Conservation (phyloP, 2,888 invertebrate species). For the Luperina testacea region DNA sequence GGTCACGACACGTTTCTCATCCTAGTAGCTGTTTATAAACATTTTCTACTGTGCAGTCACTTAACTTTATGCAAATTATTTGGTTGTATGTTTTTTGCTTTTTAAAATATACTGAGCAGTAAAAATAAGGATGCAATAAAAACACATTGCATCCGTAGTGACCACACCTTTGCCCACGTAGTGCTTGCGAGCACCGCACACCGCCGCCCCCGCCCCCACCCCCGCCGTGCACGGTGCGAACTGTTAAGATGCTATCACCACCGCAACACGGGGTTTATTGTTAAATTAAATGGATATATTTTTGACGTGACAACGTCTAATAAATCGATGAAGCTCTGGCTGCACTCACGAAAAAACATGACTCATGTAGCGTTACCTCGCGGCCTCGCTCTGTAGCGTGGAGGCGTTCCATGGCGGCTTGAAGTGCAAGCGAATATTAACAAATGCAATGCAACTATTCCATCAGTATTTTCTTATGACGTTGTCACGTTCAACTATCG, state of each 20-base stretch:
- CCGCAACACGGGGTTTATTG: slow-evolving; percentile 7
- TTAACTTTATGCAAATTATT: slow-evolving; percentile 1
- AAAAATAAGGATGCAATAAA: slow-evolving; percentile 36
- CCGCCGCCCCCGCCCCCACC: too few relatives aligned
- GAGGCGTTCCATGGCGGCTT: too few relatives aligned
- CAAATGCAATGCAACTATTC: too few relatives aligned
- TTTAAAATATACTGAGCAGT: not conserved
- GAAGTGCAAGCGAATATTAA: too few relatives aligned
- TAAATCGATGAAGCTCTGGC: too few relatives aligned
- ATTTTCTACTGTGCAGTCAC: slow-evolving; percentile 7
- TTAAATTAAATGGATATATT: not conserved
- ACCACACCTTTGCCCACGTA: not conserved
- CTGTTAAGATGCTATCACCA: slow-evolving; percentile 7
- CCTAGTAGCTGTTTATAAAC: not conserved
- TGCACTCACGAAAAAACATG: too few relatives aligned
- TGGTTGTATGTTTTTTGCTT: not conserved
- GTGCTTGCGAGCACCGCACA: not conserved
- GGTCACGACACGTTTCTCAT: not conserved
- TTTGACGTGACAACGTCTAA: too few relatives aligned
- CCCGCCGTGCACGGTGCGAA: not conserved
- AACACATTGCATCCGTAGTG: slow-evolving; percentile 6
- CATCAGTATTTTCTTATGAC: too few relatives aligned
- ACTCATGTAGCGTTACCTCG: too few relatives aligned
- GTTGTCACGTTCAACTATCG: too few relatives aligned
- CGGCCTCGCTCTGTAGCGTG: too few relatives aligned